Evolutionary conservation across 2,797 vertebrate species (phyloP).

Genomic region (Anguilla megastoma): DNA sequence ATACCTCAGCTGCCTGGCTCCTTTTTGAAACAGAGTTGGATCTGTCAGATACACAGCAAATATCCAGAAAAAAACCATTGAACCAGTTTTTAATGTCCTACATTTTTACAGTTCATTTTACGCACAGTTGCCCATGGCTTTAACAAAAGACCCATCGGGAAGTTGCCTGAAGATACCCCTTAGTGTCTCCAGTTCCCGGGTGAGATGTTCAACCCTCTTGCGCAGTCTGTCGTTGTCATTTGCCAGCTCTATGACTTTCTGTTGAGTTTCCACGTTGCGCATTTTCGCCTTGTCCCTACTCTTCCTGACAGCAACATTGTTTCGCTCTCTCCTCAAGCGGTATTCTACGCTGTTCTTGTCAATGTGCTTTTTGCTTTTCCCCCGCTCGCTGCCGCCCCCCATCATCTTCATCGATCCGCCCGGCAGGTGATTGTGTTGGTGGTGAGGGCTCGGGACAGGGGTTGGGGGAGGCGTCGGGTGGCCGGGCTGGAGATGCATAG

Average conservation of each 20-base stretch:
- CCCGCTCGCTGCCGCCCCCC: slow-evolving; percentile 67
- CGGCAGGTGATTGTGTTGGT: slow-evolving; percentile 62
- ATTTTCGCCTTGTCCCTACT: slow-evolving; percentile 98
- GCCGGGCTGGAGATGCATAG: slow-evolving; percentile 92
- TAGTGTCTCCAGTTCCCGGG: slow-evolving; percentile 90
- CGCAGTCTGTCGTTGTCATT: slow-evolving; percentile 91
- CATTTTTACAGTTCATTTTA: slow-evolving; percentile 54
- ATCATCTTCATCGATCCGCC: slow-evolving; percentile 75
- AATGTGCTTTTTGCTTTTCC: slow-evolving; percentile 86
- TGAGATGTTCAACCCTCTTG: slow-evolving; percentile 93
- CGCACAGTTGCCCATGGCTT: slow-evolving; percentile 88
- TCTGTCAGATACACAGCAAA: slow-evolving; percentile 45
- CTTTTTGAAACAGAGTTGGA: slow-evolving; percentile 53
- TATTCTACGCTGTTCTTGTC: slow-evolving; percentile 96
- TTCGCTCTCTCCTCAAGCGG: slow-evolving; percentile 91
- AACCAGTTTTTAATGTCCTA: slow-evolving; percentile 41
- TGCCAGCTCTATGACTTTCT: slow-evolving; percentile 91
- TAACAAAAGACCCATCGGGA: slow-evolving; percentile 89
- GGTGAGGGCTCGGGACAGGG: slow-evolving; percentile 91
- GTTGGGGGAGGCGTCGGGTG: slow-evolving; percentile 95
- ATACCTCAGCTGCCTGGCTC: slow-evolving; percentile 66
- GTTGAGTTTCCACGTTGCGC: slow-evolving; percentile 96
- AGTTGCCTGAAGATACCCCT: slow-evolving; percentile 95
- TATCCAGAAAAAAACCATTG: slow-evolving; percentile 49
- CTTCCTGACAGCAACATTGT: slow-evolving; percentile 97